Percentiles rank a stretch among this genome's conserved stretches.
Evolutionary conservation across 2,888 invertebrate species (phyloP).

Genomic region (Archips crataeganus): DNA sequence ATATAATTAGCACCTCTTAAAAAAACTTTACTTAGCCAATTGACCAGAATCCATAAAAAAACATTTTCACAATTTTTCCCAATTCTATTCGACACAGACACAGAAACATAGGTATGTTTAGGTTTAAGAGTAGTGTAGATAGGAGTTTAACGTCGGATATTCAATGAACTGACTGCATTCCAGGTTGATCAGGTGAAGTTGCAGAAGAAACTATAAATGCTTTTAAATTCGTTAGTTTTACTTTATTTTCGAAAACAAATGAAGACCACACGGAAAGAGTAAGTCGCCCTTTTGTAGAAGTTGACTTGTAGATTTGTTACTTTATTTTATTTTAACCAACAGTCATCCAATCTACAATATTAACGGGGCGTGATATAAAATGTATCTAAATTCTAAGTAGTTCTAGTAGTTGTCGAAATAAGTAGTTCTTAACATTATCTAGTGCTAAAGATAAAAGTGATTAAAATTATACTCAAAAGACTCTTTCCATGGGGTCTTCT

Average conservation of each 20-base stretch:
- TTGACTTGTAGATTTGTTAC: conserved; percentile 2
- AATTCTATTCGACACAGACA: no score
- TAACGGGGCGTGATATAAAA: neutral
- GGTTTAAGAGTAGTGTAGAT: neutral
- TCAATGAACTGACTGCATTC: neutral
- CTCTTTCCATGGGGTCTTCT: conserved; percentile 7
- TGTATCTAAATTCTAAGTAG: neutral
- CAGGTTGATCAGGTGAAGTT: neutral
- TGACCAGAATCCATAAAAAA: no score
- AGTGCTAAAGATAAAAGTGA: neutral
- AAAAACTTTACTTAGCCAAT: no score
- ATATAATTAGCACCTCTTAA: no score
- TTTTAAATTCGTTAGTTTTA: conserved; percentile 1
- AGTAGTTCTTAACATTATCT: neutral
- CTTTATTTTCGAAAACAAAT: conserved; percentile 1
- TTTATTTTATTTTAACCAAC: conserved; percentile 2
- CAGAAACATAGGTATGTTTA: neutral
- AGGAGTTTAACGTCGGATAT: neutral
- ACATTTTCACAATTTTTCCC: no score
- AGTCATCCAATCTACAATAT: neutral
- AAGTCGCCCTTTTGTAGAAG: conserved; percentile 4
- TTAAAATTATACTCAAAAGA: neutral
- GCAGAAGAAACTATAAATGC: neutral
- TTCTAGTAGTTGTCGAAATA: neutral
- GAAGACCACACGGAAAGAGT: conserved; percentile 1